Evolutionary conservation across 2,888 invertebrate species (phyloP).

Genomic region (Priocnemis perturbator): DNA sequence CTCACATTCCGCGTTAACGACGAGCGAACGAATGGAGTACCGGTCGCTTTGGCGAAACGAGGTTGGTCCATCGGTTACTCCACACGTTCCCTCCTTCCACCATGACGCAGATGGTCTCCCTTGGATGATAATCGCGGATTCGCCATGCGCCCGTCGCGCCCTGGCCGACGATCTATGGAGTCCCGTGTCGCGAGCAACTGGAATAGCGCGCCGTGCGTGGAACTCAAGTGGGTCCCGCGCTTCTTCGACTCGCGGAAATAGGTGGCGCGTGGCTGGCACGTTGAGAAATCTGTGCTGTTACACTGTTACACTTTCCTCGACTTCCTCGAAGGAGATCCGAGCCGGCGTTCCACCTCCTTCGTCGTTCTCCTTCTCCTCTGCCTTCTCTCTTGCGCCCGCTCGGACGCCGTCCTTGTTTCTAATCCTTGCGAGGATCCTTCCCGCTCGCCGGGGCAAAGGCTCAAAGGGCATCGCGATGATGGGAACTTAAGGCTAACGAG

Average conservation of each 20-base stretch:
- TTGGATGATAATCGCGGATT: conserved; percentile 24
- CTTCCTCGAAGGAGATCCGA: conserved; percentile 30
- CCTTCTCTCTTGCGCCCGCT: background rate
- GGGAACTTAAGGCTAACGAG: background rate
- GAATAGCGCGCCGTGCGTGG: background rate
- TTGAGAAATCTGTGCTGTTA: conserved; percentile 12
- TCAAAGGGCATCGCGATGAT: background rate
- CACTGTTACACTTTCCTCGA: conserved; percentile 53
- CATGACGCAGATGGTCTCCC: conserved; percentile 19
- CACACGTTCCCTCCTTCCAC: conserved; percentile 23
- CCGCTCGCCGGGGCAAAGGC: too few relatives aligned
- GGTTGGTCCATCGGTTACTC: conserved; percentile 25
- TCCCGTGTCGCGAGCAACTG: too few relatives aligned
- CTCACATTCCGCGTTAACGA: conserved; percentile 1
- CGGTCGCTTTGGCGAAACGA: conserved; percentile 28
- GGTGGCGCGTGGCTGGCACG: conserved; percentile 1
- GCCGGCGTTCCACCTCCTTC: background rate
- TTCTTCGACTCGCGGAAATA: background rate
- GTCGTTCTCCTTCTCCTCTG: background rate
- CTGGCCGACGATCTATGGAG: background rate
- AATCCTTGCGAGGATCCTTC: too few relatives aligned
- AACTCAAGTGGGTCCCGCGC: background rate
- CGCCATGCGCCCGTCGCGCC: background rate
- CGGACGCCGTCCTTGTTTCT: background rate
- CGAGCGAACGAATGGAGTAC: conserved; percentile 15